These are phyloP conservation scores for Notoglanidium macrostoma DNA, from an alignment of 2,797 vertebrate genomes.

Conservation along the genomic window DNA sequence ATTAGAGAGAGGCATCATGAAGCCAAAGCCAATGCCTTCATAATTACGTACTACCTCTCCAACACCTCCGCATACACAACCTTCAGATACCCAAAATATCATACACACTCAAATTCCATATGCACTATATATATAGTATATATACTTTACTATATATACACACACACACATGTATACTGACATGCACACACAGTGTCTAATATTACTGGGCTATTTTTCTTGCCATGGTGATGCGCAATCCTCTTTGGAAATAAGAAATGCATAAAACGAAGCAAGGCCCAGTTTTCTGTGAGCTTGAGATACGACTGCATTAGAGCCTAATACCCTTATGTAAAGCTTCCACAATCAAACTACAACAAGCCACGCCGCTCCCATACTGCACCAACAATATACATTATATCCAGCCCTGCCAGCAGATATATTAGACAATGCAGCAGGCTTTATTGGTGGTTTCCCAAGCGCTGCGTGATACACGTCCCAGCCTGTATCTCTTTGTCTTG, in stretches of 20 bases:
- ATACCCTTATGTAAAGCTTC: constrained; percentile 57
- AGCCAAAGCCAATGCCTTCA: constrained; percentile 45
- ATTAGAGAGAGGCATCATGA: constrained; percentile 53
- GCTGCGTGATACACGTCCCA: constrained; percentile 55
- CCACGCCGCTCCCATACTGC: constrained; percentile 31
- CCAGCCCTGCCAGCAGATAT: constrained; percentile 69
- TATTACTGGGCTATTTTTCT: constrained; percentile 50
- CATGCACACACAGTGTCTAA: constrained; percentile 31
- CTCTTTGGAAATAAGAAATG: constrained; percentile 58
- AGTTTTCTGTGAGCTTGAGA: constrained; percentile 51
- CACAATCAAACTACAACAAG: constrained; percentile 57
- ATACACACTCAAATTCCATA: constrained; percentile 10
- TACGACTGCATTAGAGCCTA: constrained; percentile 52
- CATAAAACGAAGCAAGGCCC: constrained; percentile 46
- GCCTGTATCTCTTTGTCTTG: constrained; percentile 44
- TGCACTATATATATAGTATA: not conserved
- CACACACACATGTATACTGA: not conserved
- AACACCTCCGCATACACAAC: constrained; percentile 2
- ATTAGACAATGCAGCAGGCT: constrained; percentile 71
- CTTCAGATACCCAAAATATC: constrained; percentile 14
- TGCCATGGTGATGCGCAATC: constrained; percentile 37
- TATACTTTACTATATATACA: not conserved
- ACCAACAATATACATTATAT: constrained; percentile 55
- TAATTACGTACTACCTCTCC: constrained; percentile 40
- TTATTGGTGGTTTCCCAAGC: constrained; percentile 71